A percentile compares a stretch with the other conserved stretches of the same genome.
These are phyloP conservation scores for Syngnathus floridae DNA, from an alignment of 2,113 vertebrate species.

Conservation along the genomic window DNA sequence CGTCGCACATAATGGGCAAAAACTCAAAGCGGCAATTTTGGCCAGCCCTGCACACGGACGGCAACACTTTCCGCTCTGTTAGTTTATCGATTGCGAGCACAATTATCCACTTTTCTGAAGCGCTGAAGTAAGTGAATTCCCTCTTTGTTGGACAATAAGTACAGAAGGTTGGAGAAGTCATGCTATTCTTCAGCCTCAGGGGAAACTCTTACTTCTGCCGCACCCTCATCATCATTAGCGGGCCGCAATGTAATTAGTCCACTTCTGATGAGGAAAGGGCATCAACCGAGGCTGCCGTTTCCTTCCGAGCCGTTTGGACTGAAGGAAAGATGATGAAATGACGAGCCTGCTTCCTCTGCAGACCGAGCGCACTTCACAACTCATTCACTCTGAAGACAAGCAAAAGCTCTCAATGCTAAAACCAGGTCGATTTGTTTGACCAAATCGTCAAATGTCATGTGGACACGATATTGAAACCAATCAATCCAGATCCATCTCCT, in stretches of 20 bases:
- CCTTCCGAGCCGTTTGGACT: slow-evolving; percentile 30
- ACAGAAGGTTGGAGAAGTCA: slow-evolving; percentile 71
- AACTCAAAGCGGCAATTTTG: slow-evolving; percentile 40
- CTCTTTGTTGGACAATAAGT: slow-evolving; percentile 79
- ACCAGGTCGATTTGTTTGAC: too few relatives aligned
- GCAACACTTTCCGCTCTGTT: slow-evolving; percentile 70
- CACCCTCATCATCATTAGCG: slow-evolving; percentile 74
- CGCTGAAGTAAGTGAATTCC: slow-evolving; percentile 75
- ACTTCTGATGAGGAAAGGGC: slow-evolving; percentile 45
- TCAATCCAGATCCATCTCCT: background rate
- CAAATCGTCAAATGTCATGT: background rate
- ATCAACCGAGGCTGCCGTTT: slow-evolving; percentile 33
- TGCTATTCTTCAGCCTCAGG: slow-evolving; percentile 69
- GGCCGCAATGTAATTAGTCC: slow-evolving; percentile 68
- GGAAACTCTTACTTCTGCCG: slow-evolving; percentile 61
- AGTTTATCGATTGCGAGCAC: slow-evolving; percentile 73
- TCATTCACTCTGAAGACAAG: background rate
- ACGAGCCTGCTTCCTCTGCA: background rate
- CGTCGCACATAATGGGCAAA: slow-evolving; percentile 33
- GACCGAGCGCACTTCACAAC: background rate
- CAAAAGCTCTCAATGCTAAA: background rate
- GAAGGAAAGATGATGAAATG: background rate
- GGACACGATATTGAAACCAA: too few relatives aligned
- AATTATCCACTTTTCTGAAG: slow-evolving; percentile 78
- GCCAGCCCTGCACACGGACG: slow-evolving; percentile 35